A percentile compares a stretch with the other conserved stretches of the same genome.
Conservation (phyloP, 2,888 invertebrate species). For the Archips xylosteana region DNA sequence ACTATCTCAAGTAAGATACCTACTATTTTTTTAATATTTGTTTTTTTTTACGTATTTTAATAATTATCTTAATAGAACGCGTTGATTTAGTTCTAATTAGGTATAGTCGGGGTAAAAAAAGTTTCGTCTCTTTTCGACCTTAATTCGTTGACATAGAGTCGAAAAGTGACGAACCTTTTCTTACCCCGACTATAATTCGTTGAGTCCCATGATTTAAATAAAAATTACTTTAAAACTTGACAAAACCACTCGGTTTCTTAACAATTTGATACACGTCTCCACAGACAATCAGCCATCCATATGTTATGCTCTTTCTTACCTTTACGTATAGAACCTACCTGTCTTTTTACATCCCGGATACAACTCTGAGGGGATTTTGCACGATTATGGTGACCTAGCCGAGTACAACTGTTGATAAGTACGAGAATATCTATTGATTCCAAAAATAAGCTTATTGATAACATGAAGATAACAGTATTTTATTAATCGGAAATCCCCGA, state of each 20-base stretch:
- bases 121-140: no score
- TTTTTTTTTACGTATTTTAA: not conserved
- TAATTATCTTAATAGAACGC: no score
- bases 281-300: constrained; percentile 34
- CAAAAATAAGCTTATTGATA: not conserved
- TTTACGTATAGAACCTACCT: not conserved
- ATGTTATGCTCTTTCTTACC: constrained; percentile 26
- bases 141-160: no score
- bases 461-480: not conserved
- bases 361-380: not conserved
- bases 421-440: not conserved
- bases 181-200: no score
- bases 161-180: no score
- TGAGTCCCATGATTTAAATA: not conserved
- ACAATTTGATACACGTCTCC: constrained; percentile 31
- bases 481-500: not conserved
- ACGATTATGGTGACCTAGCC: not conserved
- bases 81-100: not conserved
- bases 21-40: not conserved
- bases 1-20: constrained; percentile 96
- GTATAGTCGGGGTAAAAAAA: not conserved
- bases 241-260: constrained; percentile 17
- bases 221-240: not conserved
- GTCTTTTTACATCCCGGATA: not conserved
- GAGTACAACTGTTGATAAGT: not conserved